Evolutionary conservation across 2,113 vertebrate genomes (phyloP), one percentile per base, ranked within the genome.

Genomic region (Centropus unirufus): DNA sequence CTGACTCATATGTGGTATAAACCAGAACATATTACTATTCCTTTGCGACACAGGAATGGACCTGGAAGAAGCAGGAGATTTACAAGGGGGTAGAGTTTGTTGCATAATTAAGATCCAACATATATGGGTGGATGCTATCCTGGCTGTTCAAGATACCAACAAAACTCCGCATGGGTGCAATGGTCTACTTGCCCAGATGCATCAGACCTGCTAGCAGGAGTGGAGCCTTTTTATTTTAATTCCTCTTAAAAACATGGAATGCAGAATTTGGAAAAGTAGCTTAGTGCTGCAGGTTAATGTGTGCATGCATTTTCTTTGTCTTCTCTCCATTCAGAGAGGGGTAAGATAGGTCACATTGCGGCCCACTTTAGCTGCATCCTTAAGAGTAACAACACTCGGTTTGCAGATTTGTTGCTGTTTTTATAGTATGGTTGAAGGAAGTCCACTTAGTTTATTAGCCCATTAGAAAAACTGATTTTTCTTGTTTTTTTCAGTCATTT

Each of bases 101-200:
- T 55, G 58, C 15, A 10, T 73, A 54, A 21, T 16, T 62, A 26
- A 7, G 73, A 58, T 13, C 15, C 34, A 29, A 18, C 4, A 29
- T 0, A 0, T 49, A 17, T 4, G 7, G 8, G 36, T 39, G 54
- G 55, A 46, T 46, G 24, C n/a, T 32, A 12, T 47, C 39, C 70
- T 78, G 63, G 46, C 42, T 62, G 55, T 40, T 58, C 40, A 15
- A 57, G 32, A 64, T 15, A 80, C 29, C 24, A 69, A 39, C 30
- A 76, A 26, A 74, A 3, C 23, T 78, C 52, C 47, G 30, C 5
- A 10, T 0, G 0, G 39, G 57, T 9, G 1, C 18, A 6, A 8
- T 3, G 32, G 8, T 55, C 54, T 18, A 3, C 17, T 81, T 49
- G 30, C 32, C 42, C 47, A 59, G 73, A 63, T 19, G 74, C 27